Conservation (phyloP, 2,888 invertebrate species). For the Mermis nigrescens region DNA sequence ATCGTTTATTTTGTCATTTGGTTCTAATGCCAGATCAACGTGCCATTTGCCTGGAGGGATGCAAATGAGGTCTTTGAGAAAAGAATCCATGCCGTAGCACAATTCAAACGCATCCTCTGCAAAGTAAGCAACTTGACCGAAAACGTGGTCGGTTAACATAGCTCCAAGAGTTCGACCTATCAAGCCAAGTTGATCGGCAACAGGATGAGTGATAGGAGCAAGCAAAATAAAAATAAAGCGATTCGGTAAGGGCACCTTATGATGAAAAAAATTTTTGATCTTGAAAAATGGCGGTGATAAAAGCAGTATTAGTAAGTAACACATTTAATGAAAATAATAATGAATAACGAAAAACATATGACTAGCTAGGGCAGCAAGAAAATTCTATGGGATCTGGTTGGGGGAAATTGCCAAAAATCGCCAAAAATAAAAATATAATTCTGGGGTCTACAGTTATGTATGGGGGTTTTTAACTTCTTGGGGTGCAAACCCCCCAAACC, state of each 20-base stretch:
- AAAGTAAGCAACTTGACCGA: conserved; percentile 12
- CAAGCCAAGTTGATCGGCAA: conserved; percentile 19
- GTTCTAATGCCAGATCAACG: conserved; percentile 31
- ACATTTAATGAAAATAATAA: no score
- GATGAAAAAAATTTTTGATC: no score
- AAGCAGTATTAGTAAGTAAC: no score
- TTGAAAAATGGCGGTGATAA: no score
- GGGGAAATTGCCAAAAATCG: no score
- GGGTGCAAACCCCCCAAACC: no score
- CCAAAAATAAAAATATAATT: no score
- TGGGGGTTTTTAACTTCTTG: no score
- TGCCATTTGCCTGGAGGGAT: conserved; percentile 26
- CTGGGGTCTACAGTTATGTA: no score
- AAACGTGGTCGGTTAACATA: conserved; percentile 31
- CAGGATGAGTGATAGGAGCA: conserved; percentile 27
- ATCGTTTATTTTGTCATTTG: conserved; percentile 30
- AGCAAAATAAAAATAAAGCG: conserved; percentile 33
- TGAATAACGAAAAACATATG: no score
- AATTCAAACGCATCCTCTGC: conserved; percentile 26
- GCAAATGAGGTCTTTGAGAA: conserved; percentile 12
- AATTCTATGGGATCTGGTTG: no score
- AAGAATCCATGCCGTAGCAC: conserved; percentile 3
- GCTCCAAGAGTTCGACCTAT: conserved; percentile 34
- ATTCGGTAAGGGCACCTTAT: conserved; percentile 25
- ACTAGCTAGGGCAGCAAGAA: no score